Evolutionary conservation across 2,797 vertebrate species (phyloP).

Genomic region (Eremophila alpestris): DNA sequence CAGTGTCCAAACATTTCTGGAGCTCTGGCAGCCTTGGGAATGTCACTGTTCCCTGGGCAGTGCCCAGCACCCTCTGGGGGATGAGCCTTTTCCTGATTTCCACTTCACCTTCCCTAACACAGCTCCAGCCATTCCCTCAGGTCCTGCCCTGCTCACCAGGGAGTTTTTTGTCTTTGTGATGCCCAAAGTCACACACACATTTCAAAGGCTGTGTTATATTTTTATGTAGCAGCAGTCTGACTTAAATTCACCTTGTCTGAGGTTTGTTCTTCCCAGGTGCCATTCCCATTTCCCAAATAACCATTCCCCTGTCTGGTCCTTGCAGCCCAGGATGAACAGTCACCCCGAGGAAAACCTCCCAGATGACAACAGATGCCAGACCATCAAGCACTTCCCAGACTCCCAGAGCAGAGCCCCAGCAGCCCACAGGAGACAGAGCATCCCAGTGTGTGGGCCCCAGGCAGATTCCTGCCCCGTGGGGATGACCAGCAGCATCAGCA

Average conservation of each 20-base stretch:
- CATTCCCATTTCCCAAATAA: neutral
- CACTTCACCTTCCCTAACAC: rapidly evolving
- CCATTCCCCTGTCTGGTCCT: neutral
- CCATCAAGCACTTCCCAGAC: slow-evolving; percentile 87
- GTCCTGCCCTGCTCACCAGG: neutral
- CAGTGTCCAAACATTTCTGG: rapidly evolving
- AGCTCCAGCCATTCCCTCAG: neutral
- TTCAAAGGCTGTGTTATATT: neutral
- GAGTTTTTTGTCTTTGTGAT: neutral
- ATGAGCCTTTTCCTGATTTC: rapidly evolving
- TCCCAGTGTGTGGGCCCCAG: slow-evolving; percentile 79
- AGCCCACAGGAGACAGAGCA: slow-evolving; percentile 86
- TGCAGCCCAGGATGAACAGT: slow-evolving; percentile 86
- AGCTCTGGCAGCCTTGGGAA: neutral
- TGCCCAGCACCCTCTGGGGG: neutral
- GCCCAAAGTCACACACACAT: neutral
- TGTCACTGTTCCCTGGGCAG: neutral
- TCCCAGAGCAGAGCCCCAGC: slow-evolving; percentile 79
- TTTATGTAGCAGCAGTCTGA: neutral
- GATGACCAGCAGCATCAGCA: slow-evolving; percentile 86
- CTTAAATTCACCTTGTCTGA: neutral
- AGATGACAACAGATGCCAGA: slow-evolving; percentile 86
- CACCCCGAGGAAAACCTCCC: slow-evolving; percentile 85
- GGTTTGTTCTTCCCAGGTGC: neutral
- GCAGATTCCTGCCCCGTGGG: slow-evolving; percentile 75